Percentiles rank a stretch among this genome's conserved stretches.
Evolutionary conservation across 2,113 vertebrate genomes (phyloP).

Genomic region (Noctilio leporinus): DNA sequence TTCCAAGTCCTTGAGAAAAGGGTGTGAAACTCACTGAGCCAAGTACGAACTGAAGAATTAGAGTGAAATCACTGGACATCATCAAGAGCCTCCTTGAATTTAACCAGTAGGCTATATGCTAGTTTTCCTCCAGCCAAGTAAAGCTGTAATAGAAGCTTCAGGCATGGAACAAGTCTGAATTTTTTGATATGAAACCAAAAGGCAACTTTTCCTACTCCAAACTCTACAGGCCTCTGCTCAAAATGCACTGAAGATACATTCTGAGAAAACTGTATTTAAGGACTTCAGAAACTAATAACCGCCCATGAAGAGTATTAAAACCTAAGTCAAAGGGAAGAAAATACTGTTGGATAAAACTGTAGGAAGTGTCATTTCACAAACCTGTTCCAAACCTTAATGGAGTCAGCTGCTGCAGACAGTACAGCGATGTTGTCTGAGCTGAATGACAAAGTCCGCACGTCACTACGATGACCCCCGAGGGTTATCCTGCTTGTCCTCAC

Average conservation of each 20-base stretch:
- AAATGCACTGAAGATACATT: background rate
- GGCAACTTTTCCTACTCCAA: background rate
- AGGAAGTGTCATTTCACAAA: conserved; percentile 36
- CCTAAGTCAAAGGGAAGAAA: background rate
- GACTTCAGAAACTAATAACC: background rate
- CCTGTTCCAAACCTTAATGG: conserved; percentile 98
- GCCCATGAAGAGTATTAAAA: background rate
- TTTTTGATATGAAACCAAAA: background rate
- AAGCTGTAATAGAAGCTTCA: background rate
- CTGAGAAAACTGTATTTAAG: background rate
- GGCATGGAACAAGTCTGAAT: background rate
- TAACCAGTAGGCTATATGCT: background rate
- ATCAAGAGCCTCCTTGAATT: background rate
- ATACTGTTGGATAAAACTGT: background rate
- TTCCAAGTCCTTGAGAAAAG: background rate
- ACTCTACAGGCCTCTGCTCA: background rate
- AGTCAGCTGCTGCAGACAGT: conserved; percentile 93
- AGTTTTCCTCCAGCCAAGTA: background rate
- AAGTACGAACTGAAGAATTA: background rate
- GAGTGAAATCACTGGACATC: background rate
- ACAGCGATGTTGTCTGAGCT: conserved; percentile 97
- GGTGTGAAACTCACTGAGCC: background rate
- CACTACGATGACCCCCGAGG: conserved; percentile 90
- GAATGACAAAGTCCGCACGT: conserved; percentile 92
- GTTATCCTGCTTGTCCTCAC: conserved; percentile 84